Percentiles rank a stretch among this genome's conserved stretches.
Evolutionary conservation across 2,888 invertebrate species (phyloP).

Genomic region (Dryomyza anilis): DNA sequence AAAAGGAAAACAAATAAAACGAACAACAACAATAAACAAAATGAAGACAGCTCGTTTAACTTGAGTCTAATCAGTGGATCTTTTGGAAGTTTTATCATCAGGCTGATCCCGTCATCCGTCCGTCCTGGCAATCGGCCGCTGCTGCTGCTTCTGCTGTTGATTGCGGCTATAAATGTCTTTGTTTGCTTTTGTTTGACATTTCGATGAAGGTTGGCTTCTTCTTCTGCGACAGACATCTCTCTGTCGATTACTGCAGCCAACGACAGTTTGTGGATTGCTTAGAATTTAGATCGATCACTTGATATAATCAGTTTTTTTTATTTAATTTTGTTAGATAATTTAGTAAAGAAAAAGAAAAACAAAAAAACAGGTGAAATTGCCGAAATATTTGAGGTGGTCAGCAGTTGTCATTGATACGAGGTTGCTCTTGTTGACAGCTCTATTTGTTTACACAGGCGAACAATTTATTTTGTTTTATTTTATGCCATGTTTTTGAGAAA

Average conservation of each 20-base stretch:
- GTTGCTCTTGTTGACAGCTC: conserved; percentile 2
- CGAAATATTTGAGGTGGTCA: background rate
- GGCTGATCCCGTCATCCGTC: background rate
- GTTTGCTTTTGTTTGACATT: conserved; percentile 35
- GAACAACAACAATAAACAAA: too few relatives aligned
- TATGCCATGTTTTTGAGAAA: too few relatives aligned
- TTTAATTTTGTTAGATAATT: background rate
- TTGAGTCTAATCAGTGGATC: conserved; percentile 1
- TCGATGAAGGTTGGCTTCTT: conserved; percentile 7
- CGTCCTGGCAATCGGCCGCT: background rate
- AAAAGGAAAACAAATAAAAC: too few relatives aligned
- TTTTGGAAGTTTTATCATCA: background rate
- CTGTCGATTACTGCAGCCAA: too few relatives aligned
- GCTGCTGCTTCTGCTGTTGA: background rate
- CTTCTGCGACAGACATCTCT: background rate
- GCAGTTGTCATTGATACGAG: background rate
- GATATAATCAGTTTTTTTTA: background rate
- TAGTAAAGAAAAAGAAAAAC: background rate
- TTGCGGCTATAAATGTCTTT: conserved; percentile 48
- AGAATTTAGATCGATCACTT: conserved; percentile 13
- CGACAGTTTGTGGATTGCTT: conserved; percentile 20
- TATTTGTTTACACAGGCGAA: background rate
- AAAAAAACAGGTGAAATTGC: background rate
- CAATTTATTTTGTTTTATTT: background rate
- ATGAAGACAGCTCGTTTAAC: conserved; percentile 11